Conservation (phyloP, 2,888 invertebrate genomes). For the Spodoptera littoralis region DNA sequence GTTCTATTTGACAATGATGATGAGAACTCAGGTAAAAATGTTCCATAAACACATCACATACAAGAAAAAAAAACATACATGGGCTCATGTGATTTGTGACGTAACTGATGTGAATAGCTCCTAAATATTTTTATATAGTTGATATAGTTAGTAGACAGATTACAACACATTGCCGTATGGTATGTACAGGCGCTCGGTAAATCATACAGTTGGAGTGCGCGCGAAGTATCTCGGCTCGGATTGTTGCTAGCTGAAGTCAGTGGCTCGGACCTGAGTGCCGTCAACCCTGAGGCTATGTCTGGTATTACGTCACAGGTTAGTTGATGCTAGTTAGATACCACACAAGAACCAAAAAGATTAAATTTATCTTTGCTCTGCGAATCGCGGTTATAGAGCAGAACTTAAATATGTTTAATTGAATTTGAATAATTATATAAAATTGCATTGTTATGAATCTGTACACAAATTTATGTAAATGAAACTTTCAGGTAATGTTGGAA, state of each 20-base stretch:
- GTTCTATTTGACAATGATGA: constrained; percentile 82
- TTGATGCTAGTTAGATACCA: background rate
- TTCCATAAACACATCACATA: no score
- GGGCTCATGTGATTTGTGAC: no score
- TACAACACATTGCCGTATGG: constrained; percentile 47
- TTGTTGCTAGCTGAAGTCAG: constrained; percentile 77
- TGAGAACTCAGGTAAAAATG: constrained; percentile 74
- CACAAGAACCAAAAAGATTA: no score
- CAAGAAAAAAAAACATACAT: no score
- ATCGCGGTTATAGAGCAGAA: no score
- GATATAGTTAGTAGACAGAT: background rate
- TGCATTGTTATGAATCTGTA: no score
- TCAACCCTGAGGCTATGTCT: constrained; percentile 78
- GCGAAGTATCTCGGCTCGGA: constrained; percentile 79
- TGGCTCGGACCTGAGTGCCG: constrained; percentile 71
- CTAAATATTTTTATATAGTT: no score
- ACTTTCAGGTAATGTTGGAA: constrained; percentile 74
- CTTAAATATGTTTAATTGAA: no score
- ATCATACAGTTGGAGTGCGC: constrained; percentile 81
- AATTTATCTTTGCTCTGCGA: no score
- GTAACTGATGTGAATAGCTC: no score
- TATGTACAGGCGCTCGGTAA: constrained; percentile 78
- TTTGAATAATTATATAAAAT: background rate
- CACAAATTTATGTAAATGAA: background rate
- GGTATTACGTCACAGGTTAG: constrained; percentile 79